phyloP scores from a whole-genome alignment of 2,797 vertebrate species.

The Acipenser oxyrinchus region DNA sequence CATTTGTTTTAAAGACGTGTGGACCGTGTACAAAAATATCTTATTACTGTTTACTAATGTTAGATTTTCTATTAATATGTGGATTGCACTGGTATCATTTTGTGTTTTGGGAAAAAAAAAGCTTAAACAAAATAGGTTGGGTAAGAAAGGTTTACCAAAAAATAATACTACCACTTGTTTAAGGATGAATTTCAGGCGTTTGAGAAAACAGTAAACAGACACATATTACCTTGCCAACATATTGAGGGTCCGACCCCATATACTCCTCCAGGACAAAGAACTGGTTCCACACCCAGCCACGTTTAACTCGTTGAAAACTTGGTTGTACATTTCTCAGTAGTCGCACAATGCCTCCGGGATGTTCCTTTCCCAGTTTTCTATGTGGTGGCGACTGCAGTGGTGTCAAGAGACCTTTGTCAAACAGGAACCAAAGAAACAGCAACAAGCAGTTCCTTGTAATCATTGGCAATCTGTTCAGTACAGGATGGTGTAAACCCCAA shows the following conservation, averaged over 20 bases:
- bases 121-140: too few species aligned
- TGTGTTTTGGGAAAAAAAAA: too few species aligned
- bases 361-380: slow-evolving; percentile 56
- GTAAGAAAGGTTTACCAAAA: too few species aligned
- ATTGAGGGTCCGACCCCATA: slow-evolving; percentile 88
- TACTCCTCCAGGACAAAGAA: slow-evolving; percentile 94
- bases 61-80: too few species aligned
- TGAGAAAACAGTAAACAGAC: neutral
- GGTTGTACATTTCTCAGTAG: slow-evolving; percentile 32
- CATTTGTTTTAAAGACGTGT: too few species aligned
- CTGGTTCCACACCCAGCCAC: slow-evolving; percentile 94
- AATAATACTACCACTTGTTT: too few species aligned
- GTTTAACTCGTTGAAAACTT: slow-evolving; percentile 69
- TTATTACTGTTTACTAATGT: too few species aligned
- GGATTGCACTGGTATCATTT: too few species aligned
- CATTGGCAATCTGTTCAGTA: slow-evolving; percentile 77
- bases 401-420: slow-evolving; percentile 77
- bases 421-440: slow-evolving; percentile 79
- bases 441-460: slow-evolving; percentile 80
- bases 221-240: slow-evolving; percentile 80
- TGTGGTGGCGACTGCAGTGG: slow-evolving; percentile 55
- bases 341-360: slow-evolving; percentile 37
- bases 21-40: too few species aligned
- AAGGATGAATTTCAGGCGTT: too few species aligned
- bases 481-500: slow-evolving; percentile 50